phyloP scores from a whole-genome alignment of 2,888 invertebrate species.

The Tipula unca region DNA sequence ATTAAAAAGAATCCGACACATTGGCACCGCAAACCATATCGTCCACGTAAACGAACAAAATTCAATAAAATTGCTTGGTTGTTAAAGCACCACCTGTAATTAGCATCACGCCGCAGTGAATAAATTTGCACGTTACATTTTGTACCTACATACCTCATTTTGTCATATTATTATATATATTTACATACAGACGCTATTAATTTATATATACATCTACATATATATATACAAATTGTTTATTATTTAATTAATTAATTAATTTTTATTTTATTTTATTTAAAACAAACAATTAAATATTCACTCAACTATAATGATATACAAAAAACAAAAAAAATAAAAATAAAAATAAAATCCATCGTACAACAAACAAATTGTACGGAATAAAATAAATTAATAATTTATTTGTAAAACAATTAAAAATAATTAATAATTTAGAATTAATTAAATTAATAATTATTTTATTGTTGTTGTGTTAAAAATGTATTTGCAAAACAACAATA shows the following conservation, averaged over 20 bases:
- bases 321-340: no score
- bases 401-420: neutral
- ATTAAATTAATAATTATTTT: constrained; percentile 16
- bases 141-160: neutral
- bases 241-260: constrained; percentile 1
- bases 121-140: neutral
- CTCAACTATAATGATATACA: neutral
- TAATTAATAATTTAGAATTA: constrained; percentile 10
- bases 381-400: neutral
- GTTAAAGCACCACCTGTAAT: neutral
- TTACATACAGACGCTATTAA: no score
- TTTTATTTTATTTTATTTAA: constrained; percentile 1
- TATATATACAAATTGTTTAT: neutral
- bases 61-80: neutral
- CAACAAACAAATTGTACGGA: neutral
- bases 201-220: no score
- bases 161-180: no score
- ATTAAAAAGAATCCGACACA: neutral
- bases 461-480: neutral
- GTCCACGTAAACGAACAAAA: neutral
- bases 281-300: neutral
- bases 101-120: neutral
- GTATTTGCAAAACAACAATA: neutral
- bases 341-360: no score
- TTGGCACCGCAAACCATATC: neutral